phyloP scores from a whole-genome alignment of 2,113 vertebrate species.

The Trichomycterus rosablanca region DNA sequence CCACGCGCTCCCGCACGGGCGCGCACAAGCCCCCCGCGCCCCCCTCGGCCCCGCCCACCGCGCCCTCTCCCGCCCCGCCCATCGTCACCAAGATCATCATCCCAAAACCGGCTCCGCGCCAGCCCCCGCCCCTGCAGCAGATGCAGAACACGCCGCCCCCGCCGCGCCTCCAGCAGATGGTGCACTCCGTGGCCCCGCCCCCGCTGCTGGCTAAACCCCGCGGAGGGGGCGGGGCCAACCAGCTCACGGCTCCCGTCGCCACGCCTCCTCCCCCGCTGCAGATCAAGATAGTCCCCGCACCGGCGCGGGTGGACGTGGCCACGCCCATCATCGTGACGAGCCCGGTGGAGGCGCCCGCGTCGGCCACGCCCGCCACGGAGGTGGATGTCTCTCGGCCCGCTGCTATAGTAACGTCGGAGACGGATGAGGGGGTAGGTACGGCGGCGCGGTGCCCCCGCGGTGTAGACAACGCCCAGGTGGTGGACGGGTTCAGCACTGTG shows the following conservation, averaged over 20 bases:
- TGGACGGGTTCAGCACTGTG: background rate
- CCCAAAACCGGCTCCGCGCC: constrained; percentile 74
- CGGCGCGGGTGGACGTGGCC: constrained; percentile 61
- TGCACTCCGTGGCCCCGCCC: constrained; percentile 62
- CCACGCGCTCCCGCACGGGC: constrained; percentile 66
- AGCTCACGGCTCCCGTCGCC: constrained; percentile 49
- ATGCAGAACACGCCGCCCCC: constrained; percentile 73
- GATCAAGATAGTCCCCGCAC: constrained; percentile 72
- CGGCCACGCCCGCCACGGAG: constrained; percentile 38
- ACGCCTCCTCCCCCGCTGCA: constrained; percentile 78
- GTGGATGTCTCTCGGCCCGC: constrained; percentile 60
- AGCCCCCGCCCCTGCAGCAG: constrained; percentile 80
- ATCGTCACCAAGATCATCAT: constrained; percentile 82
- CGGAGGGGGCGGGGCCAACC: constrained; percentile 46
- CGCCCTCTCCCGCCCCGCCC: constrained; percentile 40
- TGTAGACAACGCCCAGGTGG: background rate
- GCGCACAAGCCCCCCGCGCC: constrained; percentile 60
- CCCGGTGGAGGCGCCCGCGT: constrained; percentile 41
- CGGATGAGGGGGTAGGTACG: constrained; percentile 61
- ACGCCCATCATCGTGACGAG: constrained; percentile 52
- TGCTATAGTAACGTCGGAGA: constrained; percentile 35
- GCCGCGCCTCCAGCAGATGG: constrained; percentile 70
- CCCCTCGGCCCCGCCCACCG: constrained; percentile 44
- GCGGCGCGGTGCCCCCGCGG: background rate
- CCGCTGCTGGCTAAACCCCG: constrained; percentile 71